Percentiles rank a stretch among this genome's conserved stretches.
These are phyloP conservation scores for Oxycera nigricornis DNA, from an alignment of 2,888 invertebrate genomes.

Conservation along the genomic window DNA sequence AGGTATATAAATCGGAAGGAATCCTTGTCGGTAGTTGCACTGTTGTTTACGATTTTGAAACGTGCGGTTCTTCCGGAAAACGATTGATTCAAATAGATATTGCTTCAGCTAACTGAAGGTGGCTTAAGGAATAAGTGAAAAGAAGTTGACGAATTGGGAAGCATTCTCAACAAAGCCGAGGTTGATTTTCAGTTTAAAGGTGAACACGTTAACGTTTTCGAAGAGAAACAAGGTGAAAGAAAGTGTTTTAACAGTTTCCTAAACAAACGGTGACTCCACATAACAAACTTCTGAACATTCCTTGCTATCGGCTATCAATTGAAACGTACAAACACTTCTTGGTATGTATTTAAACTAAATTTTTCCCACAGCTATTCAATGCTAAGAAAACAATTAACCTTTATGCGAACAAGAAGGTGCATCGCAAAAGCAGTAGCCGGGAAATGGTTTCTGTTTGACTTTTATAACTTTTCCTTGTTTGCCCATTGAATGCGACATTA, in stretches of 20 bases:
- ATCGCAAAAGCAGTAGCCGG: not conserved
- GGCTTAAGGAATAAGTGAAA: not conserved
- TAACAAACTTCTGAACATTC: no score
- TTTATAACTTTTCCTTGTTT: not conserved
- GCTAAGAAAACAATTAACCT: not conserved
- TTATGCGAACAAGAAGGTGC: not conserved
- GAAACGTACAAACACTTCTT: not conserved
- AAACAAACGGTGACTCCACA: no score
- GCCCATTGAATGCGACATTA: slow-evolving; percentile 23
- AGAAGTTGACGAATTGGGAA: not conserved
- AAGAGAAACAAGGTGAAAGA: no score
- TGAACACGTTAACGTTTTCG: no score
- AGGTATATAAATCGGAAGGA: slow-evolving; percentile 46
- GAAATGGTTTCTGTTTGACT: not conserved
- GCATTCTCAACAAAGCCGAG: no score
- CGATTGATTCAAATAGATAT: not conserved
- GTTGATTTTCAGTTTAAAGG: no score
- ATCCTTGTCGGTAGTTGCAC: slow-evolving; percentile 42
- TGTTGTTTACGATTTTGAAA: slow-evolving; percentile 45
- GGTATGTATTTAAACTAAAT: not conserved
- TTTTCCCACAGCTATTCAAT: not conserved
- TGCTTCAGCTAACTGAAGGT: not conserved
- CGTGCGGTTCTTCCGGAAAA: slow-evolving; percentile 41
- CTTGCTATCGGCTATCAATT: no score
- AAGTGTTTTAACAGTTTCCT: no score